These are phyloP conservation scores for Ctenosaura bakeri DNA, from an alignment of 2,797 vertebrate genomes.

Conservation along the genomic window DNA sequence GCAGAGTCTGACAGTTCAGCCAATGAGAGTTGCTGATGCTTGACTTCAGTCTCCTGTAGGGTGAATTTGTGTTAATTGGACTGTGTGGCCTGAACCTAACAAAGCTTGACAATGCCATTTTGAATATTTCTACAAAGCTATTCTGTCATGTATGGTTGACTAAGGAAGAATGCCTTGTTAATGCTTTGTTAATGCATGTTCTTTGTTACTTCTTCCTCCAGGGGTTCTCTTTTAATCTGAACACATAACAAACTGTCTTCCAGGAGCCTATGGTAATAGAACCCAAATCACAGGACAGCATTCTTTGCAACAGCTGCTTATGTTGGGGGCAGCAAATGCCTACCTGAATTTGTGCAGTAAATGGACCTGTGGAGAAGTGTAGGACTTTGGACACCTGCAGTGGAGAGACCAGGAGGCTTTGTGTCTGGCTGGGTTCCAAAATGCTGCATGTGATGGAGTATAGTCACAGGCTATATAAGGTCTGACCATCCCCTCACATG, in stretches of 20 bases:
- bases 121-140: slow-evolving; percentile 4
- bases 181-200: background rate
- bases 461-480: too few species aligned
- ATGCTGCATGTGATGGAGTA: too few species aligned
- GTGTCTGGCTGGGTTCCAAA: too few species aligned
- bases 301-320: background rate
- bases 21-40: slow-evolving; percentile 8
- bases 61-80: slow-evolving; percentile 30
- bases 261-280: background rate
- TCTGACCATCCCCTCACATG: too few species aligned
- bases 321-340: background rate
- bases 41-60: slow-evolving; percentile 22
- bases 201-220: background rate
- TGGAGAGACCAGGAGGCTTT: too few species aligned
- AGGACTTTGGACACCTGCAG: too few species aligned
- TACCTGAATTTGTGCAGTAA: too few species aligned
- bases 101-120: slow-evolving; percentile 18
- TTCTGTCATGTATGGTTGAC: background rate
- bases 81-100: background rate
- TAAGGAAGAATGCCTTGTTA: background rate
- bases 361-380: too few species aligned
- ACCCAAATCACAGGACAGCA: background rate
- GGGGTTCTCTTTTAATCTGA: too few species aligned
- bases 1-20: slow-evolving; percentile 7
- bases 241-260: background rate